These are phyloP conservation scores for Aporrectodea caliginosa DNA, from an alignment of 1,140 invertebrate species.

Conservation along the genomic window DNA sequence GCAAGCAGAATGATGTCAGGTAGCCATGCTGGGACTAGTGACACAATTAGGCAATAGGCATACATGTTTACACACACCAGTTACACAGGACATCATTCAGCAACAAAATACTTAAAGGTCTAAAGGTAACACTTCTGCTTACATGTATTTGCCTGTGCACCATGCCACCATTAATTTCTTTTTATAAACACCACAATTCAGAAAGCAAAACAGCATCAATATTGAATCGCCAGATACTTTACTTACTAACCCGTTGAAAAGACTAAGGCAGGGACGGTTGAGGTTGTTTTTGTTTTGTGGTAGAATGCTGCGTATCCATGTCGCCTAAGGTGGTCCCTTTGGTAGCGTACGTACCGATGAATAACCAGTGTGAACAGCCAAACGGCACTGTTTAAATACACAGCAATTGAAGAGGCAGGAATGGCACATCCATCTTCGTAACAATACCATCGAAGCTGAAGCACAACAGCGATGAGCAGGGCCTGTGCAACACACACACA, in stretches of 20 bases:
- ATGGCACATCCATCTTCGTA: not conserved
- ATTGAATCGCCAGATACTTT: too few relatives aligned
- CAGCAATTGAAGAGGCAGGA: not conserved
- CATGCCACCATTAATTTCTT: too few relatives aligned
- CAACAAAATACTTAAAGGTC: too few relatives aligned
- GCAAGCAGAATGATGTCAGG: too few relatives aligned
- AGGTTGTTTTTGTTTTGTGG: not conserved
- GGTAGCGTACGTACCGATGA: not conserved
- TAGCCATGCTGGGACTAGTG: too few relatives aligned
- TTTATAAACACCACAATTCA: too few relatives aligned
- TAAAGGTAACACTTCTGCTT: too few relatives aligned
- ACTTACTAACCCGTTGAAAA: not conserved
- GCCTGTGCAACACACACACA: not conserved
- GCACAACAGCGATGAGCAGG: not conserved
- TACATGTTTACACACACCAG: too few relatives aligned
- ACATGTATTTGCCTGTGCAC: too few relatives aligned
- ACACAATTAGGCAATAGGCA: too few relatives aligned
- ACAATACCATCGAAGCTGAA: constrained; percentile 8
- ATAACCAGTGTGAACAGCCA: constrained; percentile 17
- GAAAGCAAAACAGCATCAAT: too few relatives aligned
- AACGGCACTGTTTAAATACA: constrained; percentile 9
- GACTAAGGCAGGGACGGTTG: not conserved
- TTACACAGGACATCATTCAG: too few relatives aligned
- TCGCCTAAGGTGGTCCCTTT: not conserved
- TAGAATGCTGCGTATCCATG: constrained; percentile 11